Evolutionary conservation across 2,113 vertebrate species (phyloP).

Genomic region (Malaclemys terrapin): DNA sequence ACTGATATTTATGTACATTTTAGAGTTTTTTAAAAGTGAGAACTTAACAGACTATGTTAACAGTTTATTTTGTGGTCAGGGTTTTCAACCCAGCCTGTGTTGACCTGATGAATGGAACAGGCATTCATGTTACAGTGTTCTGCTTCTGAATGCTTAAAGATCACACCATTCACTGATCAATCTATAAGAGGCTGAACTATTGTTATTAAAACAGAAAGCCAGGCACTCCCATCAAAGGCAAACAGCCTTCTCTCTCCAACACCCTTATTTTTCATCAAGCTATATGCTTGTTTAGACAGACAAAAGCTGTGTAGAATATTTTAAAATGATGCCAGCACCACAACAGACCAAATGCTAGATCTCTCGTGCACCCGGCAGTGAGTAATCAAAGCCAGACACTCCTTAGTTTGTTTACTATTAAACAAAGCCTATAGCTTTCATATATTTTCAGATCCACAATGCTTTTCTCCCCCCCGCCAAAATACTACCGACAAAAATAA

Average conservation of each 20-base stretch:
- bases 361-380: not conserved
- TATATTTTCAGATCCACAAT: not conserved
- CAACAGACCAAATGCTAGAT: not conserved
- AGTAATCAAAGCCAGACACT: not conserved
- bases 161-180: not conserved
- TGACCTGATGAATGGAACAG: not conserved
- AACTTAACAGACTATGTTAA: not conserved
- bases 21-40: fast-evolving
- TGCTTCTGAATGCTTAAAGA: slow-evolving; percentile 4
- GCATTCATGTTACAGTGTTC: not conserved
- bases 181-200: not conserved
- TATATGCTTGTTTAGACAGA: not conserved
- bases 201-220: slow-evolving; percentile 10
- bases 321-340: slow-evolving; percentile 23
- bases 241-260: not conserved
- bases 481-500: not conserved
- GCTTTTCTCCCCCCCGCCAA: not conserved
- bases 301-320: not conserved
- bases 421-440: not conserved
- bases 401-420: not conserved
- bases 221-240: slow-evolving; percentile 1
- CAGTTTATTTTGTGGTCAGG: not conserved
- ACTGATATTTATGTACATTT: not conserved
- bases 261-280: not conserved
- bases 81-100: not conserved